These are phyloP conservation scores for Tragulus kanchil DNA, from an alignment of 2,113 vertebrate species.

Conservation along the genomic window DNA sequence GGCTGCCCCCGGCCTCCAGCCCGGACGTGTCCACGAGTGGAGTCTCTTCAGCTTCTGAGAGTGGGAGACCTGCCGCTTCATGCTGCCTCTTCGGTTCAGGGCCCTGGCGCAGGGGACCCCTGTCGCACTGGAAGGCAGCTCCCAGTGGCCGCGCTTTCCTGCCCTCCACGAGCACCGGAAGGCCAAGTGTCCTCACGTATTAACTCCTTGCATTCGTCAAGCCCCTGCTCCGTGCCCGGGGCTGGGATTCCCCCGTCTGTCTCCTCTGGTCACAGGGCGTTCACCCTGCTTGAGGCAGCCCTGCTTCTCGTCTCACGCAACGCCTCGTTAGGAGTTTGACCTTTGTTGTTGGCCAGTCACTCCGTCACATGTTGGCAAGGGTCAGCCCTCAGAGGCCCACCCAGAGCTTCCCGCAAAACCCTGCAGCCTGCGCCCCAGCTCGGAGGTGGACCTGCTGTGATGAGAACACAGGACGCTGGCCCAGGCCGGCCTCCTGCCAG, in stretches of 20 bases:
- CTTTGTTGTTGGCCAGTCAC: not conserved
- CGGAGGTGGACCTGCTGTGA: not conserved
- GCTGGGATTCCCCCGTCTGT: not conserved
- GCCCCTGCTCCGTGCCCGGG: accelerated
- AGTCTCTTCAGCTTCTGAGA: not conserved
- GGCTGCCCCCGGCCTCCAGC: not conserved
- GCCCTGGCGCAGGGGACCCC: not conserved
- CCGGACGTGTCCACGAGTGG: not conserved
- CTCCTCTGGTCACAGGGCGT: not conserved
- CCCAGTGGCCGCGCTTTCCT: accelerated
- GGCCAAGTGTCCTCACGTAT: accelerated
- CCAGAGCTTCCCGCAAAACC: not conserved
- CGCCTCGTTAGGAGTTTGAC: not conserved
- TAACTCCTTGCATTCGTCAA: not conserved
- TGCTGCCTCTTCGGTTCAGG: not conserved
- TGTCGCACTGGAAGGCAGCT: not conserved
- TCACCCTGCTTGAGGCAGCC: not conserved
- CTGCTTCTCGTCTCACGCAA: not conserved
- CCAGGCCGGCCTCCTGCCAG: not conserved
- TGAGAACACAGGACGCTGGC: not conserved
- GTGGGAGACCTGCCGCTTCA: not conserved
- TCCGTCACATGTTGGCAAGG: not conserved
- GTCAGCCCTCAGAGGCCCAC: not conserved
- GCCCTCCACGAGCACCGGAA: accelerated
- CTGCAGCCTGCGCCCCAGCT: not conserved